These are phyloP conservation scores for Hyles vespertilio DNA, from an alignment of 1,140 invertebrate species.

Conservation along the genomic window DNA sequence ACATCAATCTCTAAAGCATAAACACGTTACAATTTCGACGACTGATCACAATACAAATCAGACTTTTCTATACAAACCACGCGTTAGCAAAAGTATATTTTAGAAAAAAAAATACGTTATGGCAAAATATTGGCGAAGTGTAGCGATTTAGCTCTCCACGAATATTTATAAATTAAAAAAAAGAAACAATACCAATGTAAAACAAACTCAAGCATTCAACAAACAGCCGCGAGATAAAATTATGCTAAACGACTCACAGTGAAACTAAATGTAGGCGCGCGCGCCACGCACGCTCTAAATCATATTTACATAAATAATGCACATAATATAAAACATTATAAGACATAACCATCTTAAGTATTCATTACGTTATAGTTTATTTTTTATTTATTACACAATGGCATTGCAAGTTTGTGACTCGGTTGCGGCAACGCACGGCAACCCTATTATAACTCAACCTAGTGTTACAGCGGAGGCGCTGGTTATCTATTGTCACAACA, in stretches of 20 bases:
- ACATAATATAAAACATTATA: conserved; percentile 49
- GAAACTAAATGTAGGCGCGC: conserved; percentile 6
- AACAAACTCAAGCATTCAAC: conserved; percentile 44
- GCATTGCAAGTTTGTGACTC: conserved; percentile 65
- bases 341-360: conserved; percentile 55
- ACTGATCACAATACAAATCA: conserved; percentile 35
- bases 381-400: conserved; percentile 50
- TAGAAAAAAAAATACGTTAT: conserved; percentile 54
- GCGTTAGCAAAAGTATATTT: conserved; percentile 50
- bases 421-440: conserved; percentile 35
- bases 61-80: conserved; percentile 36
- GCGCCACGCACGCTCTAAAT: conserved; percentile 19
- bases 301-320: conserved; percentile 57
- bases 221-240: conserved; percentile 31
- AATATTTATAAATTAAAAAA: conserved; percentile 11
- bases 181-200: conserved; percentile 8
- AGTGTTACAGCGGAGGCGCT: too few species aligned
- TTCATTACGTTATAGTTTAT: conserved; percentile 44
- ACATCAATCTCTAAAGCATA: conserved; percentile 41
- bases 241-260: conserved; percentile 31
- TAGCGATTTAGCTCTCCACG: conserved; percentile 42
- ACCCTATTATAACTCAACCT: not conserved
- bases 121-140: conserved; percentile 70
- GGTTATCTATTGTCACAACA: not conserved
- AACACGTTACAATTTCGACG: conserved; percentile 56